Evolutionary conservation across 2,888 invertebrate genomes (phyloP).

Genomic region (Frankliniella fusca): DNA sequence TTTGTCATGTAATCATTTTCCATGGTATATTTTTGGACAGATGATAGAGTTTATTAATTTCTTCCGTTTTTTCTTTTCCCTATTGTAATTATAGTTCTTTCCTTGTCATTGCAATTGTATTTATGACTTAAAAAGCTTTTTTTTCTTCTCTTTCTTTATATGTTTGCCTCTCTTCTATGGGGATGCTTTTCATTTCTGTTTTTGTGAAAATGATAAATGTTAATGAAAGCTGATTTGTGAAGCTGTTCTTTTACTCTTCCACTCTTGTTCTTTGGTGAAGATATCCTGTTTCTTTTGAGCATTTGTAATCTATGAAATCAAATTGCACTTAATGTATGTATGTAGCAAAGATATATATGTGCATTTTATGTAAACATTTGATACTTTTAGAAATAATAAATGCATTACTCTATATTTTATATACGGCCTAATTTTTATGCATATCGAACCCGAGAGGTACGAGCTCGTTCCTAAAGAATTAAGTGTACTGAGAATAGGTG

Average conservation of each 20-base stretch:
- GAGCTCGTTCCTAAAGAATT: too few relatives aligned
- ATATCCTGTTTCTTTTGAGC: too few relatives aligned
- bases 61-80: not conserved
- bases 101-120: not conserved
- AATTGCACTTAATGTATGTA: too few relatives aligned
- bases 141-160: not conserved
- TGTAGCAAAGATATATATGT: not conserved
- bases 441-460: too few relatives aligned
- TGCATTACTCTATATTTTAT: not conserved
- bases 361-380: not conserved
- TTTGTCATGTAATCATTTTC: slow-evolving; percentile 79
- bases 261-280: too few relatives aligned
- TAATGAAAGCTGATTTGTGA: too few relatives aligned
- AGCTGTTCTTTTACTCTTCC: too few relatives aligned
- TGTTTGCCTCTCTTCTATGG: not conserved
- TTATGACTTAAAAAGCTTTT: not conserved
- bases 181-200: too few relatives aligned
- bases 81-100: not conserved
- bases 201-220: too few relatives aligned
- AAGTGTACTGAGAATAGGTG: too few relatives aligned
- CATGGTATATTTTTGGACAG: not conserved
- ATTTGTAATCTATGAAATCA: too few relatives aligned
- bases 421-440: too few relatives aligned
- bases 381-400: not conserved
- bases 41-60: not conserved